Base-by-base conservation (phyloP, 2,113 vertebrate genomes). In the Okapia johnstoni region DNA sequence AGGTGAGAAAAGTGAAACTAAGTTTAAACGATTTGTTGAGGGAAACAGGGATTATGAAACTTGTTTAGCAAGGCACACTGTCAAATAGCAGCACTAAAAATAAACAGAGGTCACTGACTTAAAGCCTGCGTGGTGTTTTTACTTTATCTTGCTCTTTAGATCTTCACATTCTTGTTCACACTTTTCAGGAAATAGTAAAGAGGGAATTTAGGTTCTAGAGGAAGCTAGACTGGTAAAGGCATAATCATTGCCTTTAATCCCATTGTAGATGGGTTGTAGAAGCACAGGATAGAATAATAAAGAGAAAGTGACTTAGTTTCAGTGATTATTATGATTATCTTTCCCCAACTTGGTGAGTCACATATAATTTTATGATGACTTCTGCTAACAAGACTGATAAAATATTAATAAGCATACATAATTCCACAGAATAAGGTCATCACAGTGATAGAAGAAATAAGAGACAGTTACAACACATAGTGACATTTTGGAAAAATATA, bases 401-500 rank as follows among this genome's bases (percentile, higher is more conserved):
- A 98, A 97, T 97, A 97, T 97, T 97, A 70, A 96, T 95, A 95
- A 96, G 60, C 30, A 83, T 36, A 92, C 63, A 91, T 5, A 90
- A 57, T 92, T 96, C 43, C 36, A 66, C 63, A 90, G 28, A 79
- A 85, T 91, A 89, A 95, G 60, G 61, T 97, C 96, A 94, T 61
- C 83, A 80, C 15, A 73, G 73, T 88, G 88, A 95, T 73, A 66
- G 33, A 90, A 97, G 85, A 79, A 95, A 88, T 40, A 43, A 93
- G 60, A 96, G 40, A 73, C 15, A 50, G 15, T 50, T 92, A 58
- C 12, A 80, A 36, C 50, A 66, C 25, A 50, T 15, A 73, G 28
- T 85, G 88, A 92, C 46, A 88, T 85, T 97, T 93, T 48, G 8
- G 80, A 48, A 88, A 91, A 94, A 57, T 48, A 43, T 19, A 3